Base-by-base conservation (phyloP, 2,113 vertebrate species). In the Neolamprologus caudopunctatus region DNA sequence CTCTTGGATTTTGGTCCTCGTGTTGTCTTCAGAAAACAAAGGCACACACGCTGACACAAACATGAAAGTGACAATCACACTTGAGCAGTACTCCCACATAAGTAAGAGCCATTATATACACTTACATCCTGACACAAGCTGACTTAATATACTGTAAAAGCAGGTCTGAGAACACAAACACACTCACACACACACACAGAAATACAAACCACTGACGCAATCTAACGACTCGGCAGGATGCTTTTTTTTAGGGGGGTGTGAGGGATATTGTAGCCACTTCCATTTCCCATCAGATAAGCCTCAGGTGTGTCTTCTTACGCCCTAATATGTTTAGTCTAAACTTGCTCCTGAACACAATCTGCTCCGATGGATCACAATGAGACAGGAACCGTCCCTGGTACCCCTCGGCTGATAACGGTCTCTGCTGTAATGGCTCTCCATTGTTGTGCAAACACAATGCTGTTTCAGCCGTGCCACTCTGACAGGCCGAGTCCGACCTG, bases 301-400 rank as follows among this genome's bases (percentile, higher is more conserved):
- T 96, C 97, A 98, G 98, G 97, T 98, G 97, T 97, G 96, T 95
- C 97, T 96, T 95, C 88, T 89, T 80, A 86, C 86, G 73, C 96
- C 95, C 95, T 93, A 92, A 96, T 96, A 95, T 98, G 97, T 98
- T 98, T 98, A 98, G 97, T 97, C 97, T 98, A 93, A 92, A 40
- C 85, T 58, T 79, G 90, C 85, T 89, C 87, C 95, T 90, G 94
- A 97, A 93, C 91, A 88, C 89, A 79, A 55, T 94, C 90, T 80
- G 33, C 88, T 89, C 28, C 14, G 68, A 58, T 61, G 81, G 82
- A 47, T 83, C 90, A 96, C 95, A 96, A 95, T 95, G 93, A 90
- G 87, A 89, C 94, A 95, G 95, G 94, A 95, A 95, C 93, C 45
- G 83, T 94, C 89, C 75, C 51, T 50, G 89, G 73, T 85, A 86